Percentiles rank a stretch among this genome's conserved stretches.
phyloP scores from a whole-genome alignment of 2,888 invertebrate species.

The Liopterus haemorrhoidalis region DNA sequence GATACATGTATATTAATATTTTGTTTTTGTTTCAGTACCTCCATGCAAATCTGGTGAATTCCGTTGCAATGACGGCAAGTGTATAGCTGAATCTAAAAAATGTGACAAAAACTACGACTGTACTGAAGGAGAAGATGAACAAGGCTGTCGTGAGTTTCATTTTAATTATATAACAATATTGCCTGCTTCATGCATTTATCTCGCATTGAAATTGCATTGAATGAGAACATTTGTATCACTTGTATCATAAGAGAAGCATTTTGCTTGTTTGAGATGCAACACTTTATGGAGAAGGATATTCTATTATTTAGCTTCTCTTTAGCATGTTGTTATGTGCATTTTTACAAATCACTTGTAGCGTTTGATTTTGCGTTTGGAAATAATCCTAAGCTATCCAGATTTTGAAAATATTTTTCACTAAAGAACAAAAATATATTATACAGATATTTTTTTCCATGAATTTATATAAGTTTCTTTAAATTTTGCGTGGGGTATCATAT shows the following conservation, averaged over 20 bases:
- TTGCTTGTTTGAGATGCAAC: no score
- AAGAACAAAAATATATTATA: conserved; percentile 18
- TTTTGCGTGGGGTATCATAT: background rate
- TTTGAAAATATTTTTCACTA: background rate
- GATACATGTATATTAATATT: no score
- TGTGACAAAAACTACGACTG: conserved; percentile 61
- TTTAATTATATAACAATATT: conserved; percentile 4
- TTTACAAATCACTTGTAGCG: no score
- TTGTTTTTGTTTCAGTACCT: conserved; percentile 30
- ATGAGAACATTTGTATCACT: background rate
- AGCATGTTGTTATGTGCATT: no score
- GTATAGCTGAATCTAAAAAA: conserved; percentile 50
- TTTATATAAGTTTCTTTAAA: background rate
- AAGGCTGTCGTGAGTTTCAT: conserved; percentile 46
- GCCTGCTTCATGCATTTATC: background rate
- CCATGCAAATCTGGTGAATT: conserved; percentile 47
- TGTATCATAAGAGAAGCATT: conserved; percentile 6
- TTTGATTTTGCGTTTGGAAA: no score
- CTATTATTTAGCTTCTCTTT: no score
- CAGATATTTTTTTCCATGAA: conserved; percentile 18
- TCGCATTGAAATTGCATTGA: background rate
- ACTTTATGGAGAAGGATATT: no score
- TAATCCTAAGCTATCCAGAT: no score
- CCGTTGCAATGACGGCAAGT: conserved; percentile 52
- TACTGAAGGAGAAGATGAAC: conserved; percentile 56